Base-by-base conservation (phyloP, 2,113 vertebrate genomes). In the Toxostoma redivivum region DNA sequence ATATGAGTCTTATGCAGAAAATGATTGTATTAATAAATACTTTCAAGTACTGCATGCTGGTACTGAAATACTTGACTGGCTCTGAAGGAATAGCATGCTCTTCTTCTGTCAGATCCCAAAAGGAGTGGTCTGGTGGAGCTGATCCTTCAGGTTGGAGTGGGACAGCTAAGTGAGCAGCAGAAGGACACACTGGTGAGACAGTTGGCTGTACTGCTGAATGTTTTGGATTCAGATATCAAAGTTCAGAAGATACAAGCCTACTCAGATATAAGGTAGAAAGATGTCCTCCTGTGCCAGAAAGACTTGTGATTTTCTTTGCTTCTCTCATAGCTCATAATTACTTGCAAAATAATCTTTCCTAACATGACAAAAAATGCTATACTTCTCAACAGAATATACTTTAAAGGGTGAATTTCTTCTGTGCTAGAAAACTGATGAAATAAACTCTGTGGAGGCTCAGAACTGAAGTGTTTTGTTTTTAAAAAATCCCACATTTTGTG, bases 201-300 rank as follows among this genome's bases (percentile, higher is more conserved):
- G 92, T 97, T 99, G 94, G 98, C 99, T 3, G 98, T 97, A 2
- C 94, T 99, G 69, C 97, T 99, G 45, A 98, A 98, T 27, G 98
- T 99, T 74, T 96, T 98, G 25, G 98, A 99, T 95, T 92, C 97
- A 1, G 99, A 99, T 73, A 94, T 99, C 85, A 98, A 97, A 90
- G 97, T 99, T 58, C 98, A 98, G 95, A 98, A 97, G 66, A 98
- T 99, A 95, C 98, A 98, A 78, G 98, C 98, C 53, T 98, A 98
- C 95, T 98, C 99, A 2, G 98, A 98, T 72, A 97, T 98, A 98
- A 99, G 99, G 99, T 99, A 98, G 12, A 65, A 56, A 93, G 22
- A 71, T 45, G 51, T 5, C 33, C 16, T 78, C 8, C 30, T 80
- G 9, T 84, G 50, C 35, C 30, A 73, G 27, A 42, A 81, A 51